Evolutionary conservation across 2,888 invertebrate species (phyloP).

Genomic region (Lagria hirta): DNA sequence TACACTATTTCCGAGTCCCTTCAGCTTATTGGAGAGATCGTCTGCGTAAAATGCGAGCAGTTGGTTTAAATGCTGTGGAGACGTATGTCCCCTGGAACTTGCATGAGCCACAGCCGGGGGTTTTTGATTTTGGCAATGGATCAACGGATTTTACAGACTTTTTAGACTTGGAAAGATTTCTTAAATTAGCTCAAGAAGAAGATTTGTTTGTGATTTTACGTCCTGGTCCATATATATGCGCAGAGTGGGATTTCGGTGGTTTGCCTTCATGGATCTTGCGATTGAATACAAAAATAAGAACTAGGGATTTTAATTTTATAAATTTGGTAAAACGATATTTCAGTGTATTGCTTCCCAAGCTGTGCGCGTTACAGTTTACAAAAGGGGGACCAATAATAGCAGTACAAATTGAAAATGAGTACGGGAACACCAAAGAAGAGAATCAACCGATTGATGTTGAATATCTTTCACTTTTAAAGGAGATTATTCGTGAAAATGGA

Average conservation of each 20-base stretch:
- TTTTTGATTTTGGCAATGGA: slow-evolving; percentile 62
- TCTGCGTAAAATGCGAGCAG: slow-evolving; percentile 72
- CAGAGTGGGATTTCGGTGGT: slow-evolving; percentile 73
- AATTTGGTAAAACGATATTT: slow-evolving; percentile 57
- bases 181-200: slow-evolving; percentile 72
- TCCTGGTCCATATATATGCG: slow-evolving; percentile 90
- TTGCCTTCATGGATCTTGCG: slow-evolving; percentile 45
- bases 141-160: slow-evolving; percentile 58
- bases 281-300: slow-evolving; percentile 40
- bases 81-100: slow-evolving; percentile 87
- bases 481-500: slow-evolving; percentile 48
- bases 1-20: slow-evolving; percentile 86
- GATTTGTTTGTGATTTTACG: slow-evolving; percentile 78
- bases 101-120: slow-evolving; percentile 76
- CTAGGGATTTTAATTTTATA: slow-evolving; percentile 46
- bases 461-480: slow-evolving; percentile 53
- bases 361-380: slow-evolving; percentile 59
- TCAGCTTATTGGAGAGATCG: slow-evolving; percentile 79
- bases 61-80: slow-evolving; percentile 83
- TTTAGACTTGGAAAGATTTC: slow-evolving; percentile 63
- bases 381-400: slow-evolving; percentile 58
- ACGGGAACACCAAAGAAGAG: slow-evolving; percentile 64
- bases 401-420: slow-evolving; percentile 78
- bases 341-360: slow-evolving; percentile 53
- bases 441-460: slow-evolving; percentile 42